A percentile compares a stretch with the other conserved stretches of the same genome.
Conservation (phyloP, 1,140 invertebrate species). For the Drosophila auraria region DNA sequence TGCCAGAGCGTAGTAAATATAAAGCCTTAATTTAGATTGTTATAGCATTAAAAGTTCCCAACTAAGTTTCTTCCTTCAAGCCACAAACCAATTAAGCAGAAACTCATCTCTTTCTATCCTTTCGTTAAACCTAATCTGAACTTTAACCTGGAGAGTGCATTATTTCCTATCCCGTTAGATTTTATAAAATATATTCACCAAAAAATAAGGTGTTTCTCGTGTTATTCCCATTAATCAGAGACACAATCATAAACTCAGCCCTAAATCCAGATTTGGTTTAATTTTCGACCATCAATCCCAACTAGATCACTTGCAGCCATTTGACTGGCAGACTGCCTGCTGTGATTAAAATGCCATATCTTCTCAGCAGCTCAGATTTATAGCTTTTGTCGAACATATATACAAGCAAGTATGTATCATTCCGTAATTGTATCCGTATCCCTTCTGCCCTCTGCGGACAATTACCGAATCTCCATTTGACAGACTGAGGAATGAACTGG, state of each 20-base stretch:
- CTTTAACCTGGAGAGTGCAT: no score
- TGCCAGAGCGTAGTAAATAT: background rate
- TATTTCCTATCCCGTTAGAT: no score
- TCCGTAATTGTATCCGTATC: constrained; percentile 21
- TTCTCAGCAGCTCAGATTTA: constrained; percentile 17
- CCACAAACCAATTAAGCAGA: background rate
- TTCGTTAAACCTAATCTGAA: background rate
- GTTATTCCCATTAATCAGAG: background rate
- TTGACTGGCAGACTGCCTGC: background rate
- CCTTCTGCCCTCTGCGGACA: constrained; percentile 7
- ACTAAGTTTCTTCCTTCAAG: background rate
- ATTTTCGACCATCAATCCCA: background rate
- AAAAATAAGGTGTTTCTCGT: background rate
- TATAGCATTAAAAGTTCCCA: background rate
- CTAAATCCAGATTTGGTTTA: background rate
- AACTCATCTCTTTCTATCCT: background rate
- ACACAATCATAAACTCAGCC: background rate
- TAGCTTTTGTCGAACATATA: constrained; percentile 6
- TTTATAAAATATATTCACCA: no score
- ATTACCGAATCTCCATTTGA: constrained; percentile 49
- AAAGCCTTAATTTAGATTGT: background rate
- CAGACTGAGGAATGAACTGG: constrained; percentile 45
- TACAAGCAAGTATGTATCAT: constrained; percentile 5
- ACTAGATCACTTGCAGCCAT: background rate
- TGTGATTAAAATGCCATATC: constrained; percentile 38